phyloP scores from a whole-genome alignment of 2,888 invertebrate genomes.

The Drosophila mimica region DNA sequence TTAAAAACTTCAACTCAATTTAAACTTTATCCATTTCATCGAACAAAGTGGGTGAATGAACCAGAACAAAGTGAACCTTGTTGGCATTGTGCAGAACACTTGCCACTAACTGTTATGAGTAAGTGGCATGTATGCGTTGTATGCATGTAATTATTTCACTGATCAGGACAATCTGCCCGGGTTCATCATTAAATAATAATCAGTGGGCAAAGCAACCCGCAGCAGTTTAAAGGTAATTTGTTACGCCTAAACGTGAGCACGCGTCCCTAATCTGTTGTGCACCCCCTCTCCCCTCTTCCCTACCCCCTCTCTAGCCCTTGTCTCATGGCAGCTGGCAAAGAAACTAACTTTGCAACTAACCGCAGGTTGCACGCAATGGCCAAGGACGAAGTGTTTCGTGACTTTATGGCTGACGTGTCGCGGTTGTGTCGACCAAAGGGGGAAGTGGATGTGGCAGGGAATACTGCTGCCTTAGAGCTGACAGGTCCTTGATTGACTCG shows the following conservation, averaged over 20 bases:
- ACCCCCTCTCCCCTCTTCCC: neutral
- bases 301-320: neutral
- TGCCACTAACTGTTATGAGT: constrained; percentile 18
- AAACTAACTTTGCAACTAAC: constrained; percentile 67
- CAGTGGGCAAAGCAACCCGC: constrained; percentile 27
- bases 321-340: constrained; percentile 1
- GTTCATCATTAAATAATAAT: constrained; percentile 81
- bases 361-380: constrained; percentile 70
- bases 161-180: constrained; percentile 56
- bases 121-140: constrained; percentile 15
- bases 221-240: constrained; percentile 81
- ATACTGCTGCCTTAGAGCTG: constrained; percentile 35
- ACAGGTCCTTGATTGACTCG: constrained; percentile 74
- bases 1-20: constrained; percentile 23
- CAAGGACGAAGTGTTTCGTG: constrained; percentile 70
- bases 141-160: constrained; percentile 55
- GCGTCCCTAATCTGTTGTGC: constrained; percentile 59
- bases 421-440: constrained; percentile 26
- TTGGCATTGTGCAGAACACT: neutral
- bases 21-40: constrained; percentile 42
- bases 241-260: constrained; percentile 84
- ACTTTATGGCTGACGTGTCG: constrained; percentile 80
- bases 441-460: neutral
- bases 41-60: constrained; percentile 31
- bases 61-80: neutral